Percentiles rank a stretch among this genome's conserved stretches.
Evolutionary conservation across 2,888 invertebrate species (phyloP).

Genomic region (Andrena camellia): DNA sequence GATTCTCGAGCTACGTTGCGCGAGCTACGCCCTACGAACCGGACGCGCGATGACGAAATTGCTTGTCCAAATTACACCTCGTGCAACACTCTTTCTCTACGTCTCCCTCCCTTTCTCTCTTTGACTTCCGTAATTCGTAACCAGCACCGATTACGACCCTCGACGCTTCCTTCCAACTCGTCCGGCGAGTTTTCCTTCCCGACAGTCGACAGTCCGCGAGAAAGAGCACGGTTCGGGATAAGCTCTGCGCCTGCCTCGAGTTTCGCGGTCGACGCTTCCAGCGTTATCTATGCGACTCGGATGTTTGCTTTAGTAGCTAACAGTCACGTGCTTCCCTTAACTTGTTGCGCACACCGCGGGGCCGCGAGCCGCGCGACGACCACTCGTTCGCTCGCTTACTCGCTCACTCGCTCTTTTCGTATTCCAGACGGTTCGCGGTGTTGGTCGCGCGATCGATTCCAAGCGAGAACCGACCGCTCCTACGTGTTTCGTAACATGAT

Average conservation of each 20-base stretch:
- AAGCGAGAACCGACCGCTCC: background rate
- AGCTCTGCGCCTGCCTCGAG: conserved; percentile 12
- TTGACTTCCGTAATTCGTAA: background rate
- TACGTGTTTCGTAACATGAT: background rate
- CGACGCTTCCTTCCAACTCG: conserved; percentile 40
- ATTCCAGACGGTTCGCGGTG: conserved; percentile 19
- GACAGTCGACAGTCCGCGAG: background rate
- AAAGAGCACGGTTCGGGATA: background rate
- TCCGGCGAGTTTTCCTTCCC: conserved; percentile 49
- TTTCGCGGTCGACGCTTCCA: conserved; percentile 47
- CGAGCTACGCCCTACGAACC: background rate
- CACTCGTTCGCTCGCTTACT: background rate
- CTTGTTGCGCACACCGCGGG: conserved; percentile 47
- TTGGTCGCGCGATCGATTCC: conserved; percentile 13
- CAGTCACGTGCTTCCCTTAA: conserved; percentile 53
- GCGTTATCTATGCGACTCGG: conserved; percentile 45
- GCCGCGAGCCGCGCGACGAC: background rate
- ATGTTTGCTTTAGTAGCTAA: conserved; percentile 45
- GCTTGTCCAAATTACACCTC: background rate
- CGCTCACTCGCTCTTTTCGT: conserved; percentile 6
- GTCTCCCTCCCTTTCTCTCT: background rate
- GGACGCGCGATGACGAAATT: conserved; percentile 15
- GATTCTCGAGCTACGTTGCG: background rate
- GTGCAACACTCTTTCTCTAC: conserved; percentile 13
- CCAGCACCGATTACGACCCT: background rate